These are phyloP conservation scores for Drosophila jambulina DNA, from an alignment of 1,140 invertebrate species.

Conservation along the genomic window DNA sequence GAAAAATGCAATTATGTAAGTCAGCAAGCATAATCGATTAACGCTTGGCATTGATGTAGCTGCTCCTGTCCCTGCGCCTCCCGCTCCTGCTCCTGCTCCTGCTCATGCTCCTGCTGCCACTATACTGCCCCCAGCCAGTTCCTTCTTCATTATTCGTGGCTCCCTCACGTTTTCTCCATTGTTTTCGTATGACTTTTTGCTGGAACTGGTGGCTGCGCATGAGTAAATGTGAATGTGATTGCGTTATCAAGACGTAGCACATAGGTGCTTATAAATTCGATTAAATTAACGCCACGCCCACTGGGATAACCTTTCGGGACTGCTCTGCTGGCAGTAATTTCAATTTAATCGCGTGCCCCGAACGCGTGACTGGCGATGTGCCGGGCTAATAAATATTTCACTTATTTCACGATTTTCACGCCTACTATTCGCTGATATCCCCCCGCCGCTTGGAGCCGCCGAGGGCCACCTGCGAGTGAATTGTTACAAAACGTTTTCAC, in stretches of 20 bases:
- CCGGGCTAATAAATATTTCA: conserved; percentile 81
- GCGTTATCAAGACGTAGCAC: conserved; percentile 47
- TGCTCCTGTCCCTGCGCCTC: conserved; percentile 26
- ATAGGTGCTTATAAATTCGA: conserved; percentile 58
- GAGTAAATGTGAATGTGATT: conserved; percentile 58
- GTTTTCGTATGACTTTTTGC: conserved; percentile 28
- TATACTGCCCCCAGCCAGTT: neutral
- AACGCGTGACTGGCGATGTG: conserved; percentile 72
- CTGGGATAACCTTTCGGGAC: conserved; percentile 11
- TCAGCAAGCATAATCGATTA: conserved; percentile 71
- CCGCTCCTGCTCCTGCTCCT: neutral
- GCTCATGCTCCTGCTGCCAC: neutral
- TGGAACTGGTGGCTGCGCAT: conserved; percentile 28
- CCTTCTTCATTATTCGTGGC: conserved; percentile 4
- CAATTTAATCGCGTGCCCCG: conserved; percentile 72
- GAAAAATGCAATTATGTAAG: conserved; percentile 73
- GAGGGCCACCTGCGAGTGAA: conserved; percentile 58
- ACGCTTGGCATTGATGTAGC: conserved; percentile 70
- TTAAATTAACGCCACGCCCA: conserved; percentile 48
- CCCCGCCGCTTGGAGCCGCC: neutral
- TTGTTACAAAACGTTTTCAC: conserved; percentile 78
- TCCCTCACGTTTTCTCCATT: conserved; percentile 18
- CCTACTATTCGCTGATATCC: conserved; percentile 59
- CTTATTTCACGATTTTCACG: conserved; percentile 79
- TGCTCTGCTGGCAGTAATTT: conserved; percentile 42